Evolutionary conservation across 2,113 vertebrate species (phyloP), one percentile per base, ranked within the genome.

Genomic region (Poeciliopsis occidentalis): DNA sequence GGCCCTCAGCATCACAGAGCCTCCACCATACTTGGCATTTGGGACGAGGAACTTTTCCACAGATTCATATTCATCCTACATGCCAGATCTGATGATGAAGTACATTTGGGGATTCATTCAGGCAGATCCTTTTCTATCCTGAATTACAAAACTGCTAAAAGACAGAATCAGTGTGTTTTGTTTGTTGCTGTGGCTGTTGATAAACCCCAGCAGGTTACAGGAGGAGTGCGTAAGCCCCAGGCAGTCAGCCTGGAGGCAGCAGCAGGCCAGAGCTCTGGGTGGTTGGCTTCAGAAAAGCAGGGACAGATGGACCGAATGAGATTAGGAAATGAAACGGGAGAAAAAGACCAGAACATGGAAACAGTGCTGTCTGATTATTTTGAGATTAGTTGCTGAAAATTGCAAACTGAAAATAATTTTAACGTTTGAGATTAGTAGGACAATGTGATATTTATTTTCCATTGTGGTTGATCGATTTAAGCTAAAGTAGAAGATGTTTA

Each of bases 251-350:
- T 63, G 61, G 24, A 78, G 44, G 47, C 32, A n/a, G 78, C 83
- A 82, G 79, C 83, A 79, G 75, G 76, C 63, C 54, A 54, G 78
- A 73, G 54, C 82, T 70, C 27, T 62, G 80, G 78, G 84, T 69
- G 76, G 73, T 76, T 69, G 81, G 71, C 74, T 41, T 17, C n/a
- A 75, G 54, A 13, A 79, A 26, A 65, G 24, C 69, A 39, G 47
- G 41, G 78, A 90, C 88, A 89, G 87, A 91, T 91, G 90, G 88
- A 81, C n/a, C 8, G 12, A 57, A 60, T 44, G 73, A 82, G 69
- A 80, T 77, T 63, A 32, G 69, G 41, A 77, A 73, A 66, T 15
- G 60, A 64, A 66, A 47, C 51, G 69, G 34, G 51, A 19, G 17
- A 47, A 19, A 30, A 67, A 2, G 27, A 72, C 64, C 60, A 47